Percentiles rank a stretch among this genome's conserved stretches.
Evolutionary conservation across 1,140 invertebrate species (phyloP).

Genomic region (Pseudomyrmex pallidus): DNA sequence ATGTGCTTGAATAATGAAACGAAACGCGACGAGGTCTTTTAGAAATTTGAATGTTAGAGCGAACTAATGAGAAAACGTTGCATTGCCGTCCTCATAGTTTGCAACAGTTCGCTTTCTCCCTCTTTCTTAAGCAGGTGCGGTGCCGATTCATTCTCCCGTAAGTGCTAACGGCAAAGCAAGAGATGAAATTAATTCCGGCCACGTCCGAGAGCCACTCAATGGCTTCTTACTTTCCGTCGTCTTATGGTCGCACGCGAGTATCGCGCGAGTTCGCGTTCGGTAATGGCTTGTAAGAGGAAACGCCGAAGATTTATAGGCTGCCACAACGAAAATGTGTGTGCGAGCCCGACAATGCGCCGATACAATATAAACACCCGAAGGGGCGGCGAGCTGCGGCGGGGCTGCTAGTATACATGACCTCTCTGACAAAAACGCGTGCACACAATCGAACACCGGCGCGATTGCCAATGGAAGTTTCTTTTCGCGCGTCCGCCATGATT

Average conservation of each 20-base stretch:
- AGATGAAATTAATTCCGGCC: conserved; percentile 72
- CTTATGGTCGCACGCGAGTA: conserved; percentile 61
- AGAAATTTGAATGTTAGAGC: conserved; percentile 14
- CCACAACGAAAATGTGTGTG: conserved; percentile 77
- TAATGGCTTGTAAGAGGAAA: conserved; percentile 84
- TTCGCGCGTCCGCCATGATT: conserved; percentile 80
- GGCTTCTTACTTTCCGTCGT: conserved; percentile 70
- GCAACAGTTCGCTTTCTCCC: conserved; percentile 44
- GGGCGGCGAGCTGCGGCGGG: not conserved
- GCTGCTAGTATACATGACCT: conserved; percentile 44
- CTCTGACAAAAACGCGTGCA: conserved; percentile 64
- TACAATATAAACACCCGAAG: conserved; percentile 76
- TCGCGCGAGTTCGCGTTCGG: conserved; percentile 76
- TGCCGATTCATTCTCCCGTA: conserved; percentile 63
- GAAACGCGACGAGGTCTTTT: not conserved
- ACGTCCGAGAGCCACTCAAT: conserved; percentile 68
- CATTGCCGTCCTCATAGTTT: not conserved
- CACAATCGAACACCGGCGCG: conserved; percentile 66
- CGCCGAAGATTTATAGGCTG: conserved; percentile 83
- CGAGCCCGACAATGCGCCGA: conserved; percentile 79
- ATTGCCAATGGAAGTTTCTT: conserved; percentile 80
- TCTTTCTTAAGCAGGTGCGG: conserved; percentile 62
- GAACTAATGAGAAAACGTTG: not conserved
- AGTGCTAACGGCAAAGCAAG: conserved; percentile 55
- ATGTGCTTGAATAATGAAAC: too few species aligned